These are phyloP conservation scores for Cygnus atratus DNA, from an alignment of 2,113 vertebrate species.

Conservation along the genomic window DNA sequence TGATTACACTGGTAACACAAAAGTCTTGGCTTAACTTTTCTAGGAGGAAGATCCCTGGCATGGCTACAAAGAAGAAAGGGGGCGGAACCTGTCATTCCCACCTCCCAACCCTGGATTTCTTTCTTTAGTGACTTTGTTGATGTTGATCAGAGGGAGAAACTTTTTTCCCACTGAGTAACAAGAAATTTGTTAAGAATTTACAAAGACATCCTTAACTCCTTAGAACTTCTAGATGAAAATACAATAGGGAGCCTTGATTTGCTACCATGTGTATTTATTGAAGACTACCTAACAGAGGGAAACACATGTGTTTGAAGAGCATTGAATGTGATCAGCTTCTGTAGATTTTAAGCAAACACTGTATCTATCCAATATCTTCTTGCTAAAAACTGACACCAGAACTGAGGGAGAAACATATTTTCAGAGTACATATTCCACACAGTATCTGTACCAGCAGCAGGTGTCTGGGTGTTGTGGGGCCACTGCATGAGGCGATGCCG, in stretches of 20 bases:
- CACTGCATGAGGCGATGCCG: background rate
- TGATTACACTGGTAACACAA: too few relatives aligned
- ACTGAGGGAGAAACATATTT: background rate
- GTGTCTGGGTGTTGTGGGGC: too few relatives aligned
- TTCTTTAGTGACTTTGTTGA: background rate
- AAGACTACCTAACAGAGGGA: background rate
- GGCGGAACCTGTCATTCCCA: background rate
- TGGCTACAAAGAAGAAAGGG: background rate
- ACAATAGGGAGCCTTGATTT: background rate
- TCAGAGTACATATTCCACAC: background rate
- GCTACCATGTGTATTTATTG: background rate
- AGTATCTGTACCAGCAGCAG: background rate
- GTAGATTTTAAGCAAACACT: background rate
- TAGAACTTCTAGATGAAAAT: background rate
- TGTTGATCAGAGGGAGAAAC: background rate
- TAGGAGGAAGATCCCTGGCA: background rate
- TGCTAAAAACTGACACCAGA: background rate
- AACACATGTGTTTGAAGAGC: background rate
- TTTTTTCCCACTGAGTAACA: background rate
- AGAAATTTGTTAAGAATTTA: background rate
- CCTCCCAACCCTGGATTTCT: background rate
- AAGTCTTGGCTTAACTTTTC: background rate
- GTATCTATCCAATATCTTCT: background rate
- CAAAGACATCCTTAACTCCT: background rate
- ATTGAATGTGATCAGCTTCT: rapidly evolving